Percentiles rank a stretch among this genome's conserved stretches.
Conservation (phyloP, 2,113 vertebrate genomes). For the Salvelinus alpinus region DNA sequence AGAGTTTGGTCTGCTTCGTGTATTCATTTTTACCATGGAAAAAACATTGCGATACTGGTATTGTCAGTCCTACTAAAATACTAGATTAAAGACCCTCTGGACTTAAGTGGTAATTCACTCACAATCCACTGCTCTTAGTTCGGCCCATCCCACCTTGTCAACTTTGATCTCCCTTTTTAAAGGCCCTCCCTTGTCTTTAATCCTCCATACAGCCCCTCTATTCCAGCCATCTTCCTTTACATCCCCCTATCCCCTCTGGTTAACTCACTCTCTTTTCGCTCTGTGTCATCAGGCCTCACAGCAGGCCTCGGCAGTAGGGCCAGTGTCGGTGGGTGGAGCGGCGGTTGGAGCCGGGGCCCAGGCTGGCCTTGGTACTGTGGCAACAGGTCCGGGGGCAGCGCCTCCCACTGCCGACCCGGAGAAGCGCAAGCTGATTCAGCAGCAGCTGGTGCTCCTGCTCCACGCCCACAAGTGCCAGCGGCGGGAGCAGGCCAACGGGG, state of each 20-base stretch:
- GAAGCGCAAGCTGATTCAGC: slow-evolving; percentile 97
- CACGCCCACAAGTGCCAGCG: slow-evolving; percentile 99
- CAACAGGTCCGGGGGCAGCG: slow-evolving; percentile 49
- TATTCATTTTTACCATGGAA: too few relatives aligned
- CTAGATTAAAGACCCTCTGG: too few relatives aligned
- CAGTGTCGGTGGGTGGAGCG: slow-evolving; percentile 54
- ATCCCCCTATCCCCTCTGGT: neutral
- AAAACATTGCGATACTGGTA: too few relatives aligned
- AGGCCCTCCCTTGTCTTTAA: too few relatives aligned
- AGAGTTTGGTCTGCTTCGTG: too few relatives aligned
- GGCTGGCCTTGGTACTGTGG: slow-evolving; percentile 71
- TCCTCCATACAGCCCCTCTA: too few relatives aligned
- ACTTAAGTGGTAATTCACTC: too few relatives aligned
- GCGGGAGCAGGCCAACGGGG: slow-evolving; percentile 93
- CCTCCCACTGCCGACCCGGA: slow-evolving; percentile 95
- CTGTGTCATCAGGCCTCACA: neutral
- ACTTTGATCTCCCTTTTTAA: neutral
- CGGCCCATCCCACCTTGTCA: neutral
- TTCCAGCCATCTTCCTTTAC: neutral
- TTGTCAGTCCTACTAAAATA: too few relatives aligned
- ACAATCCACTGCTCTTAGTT: neutral
- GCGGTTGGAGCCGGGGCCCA: slow-evolving; percentile 53
- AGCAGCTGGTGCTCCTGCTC: slow-evolving; percentile 94
- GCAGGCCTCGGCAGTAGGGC: slow-evolving; percentile 42
- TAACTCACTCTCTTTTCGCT: neutral